Evolutionary conservation across 2,888 invertebrate species (phyloP), one percentile per base, ranked within the genome.

Genomic region (Pachliopta kotzebuea): DNA sequence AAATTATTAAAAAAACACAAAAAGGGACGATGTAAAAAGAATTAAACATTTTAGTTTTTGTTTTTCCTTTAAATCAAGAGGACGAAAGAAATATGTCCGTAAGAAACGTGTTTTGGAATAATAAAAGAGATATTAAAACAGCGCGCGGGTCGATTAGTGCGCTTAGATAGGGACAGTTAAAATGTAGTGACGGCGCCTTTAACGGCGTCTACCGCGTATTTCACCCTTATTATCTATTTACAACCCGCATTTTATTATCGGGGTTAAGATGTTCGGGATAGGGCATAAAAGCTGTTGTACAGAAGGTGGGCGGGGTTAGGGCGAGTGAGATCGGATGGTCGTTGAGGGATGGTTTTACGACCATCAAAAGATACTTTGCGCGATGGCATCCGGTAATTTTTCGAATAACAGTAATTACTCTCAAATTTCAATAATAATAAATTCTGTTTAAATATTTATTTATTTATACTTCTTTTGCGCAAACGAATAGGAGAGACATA

Each of bases 181-280:
- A 84, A 74, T 79, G 78, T 78, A 76, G 71, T 78, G 78, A 83
- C 76, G 87, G 88, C 86, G 87, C 88, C 86, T 78, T 83, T 87
- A 90, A 89, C 83, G 84, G 84, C 79, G 86, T 87, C 90, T 85
- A 80, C 80, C 78, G 74, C 76, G 80, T 80, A 81, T 85, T 84
- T 76, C 83, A 74, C 86, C 85, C 89, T 86, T 90, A 91, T 91
- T 90, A 91, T 90, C 88, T 90, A 90, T 91, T 91, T 90, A 91
- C 90, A 83, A 83, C 89, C 88, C 83, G 81, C 90, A 90, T 91
- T 90, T 91, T 90, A 90, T 91, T 90, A 91, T 91, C 89, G 90
- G 89, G 90, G 90, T 90, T 91, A 91, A 89, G 88, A 88, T 77
- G 80, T 79, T 74, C 68, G 76, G 77, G 78, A 78, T 78, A 79